phyloP scores from a whole-genome alignment of 2,888 invertebrate genomes.

The Sinelater perroti region DNA sequence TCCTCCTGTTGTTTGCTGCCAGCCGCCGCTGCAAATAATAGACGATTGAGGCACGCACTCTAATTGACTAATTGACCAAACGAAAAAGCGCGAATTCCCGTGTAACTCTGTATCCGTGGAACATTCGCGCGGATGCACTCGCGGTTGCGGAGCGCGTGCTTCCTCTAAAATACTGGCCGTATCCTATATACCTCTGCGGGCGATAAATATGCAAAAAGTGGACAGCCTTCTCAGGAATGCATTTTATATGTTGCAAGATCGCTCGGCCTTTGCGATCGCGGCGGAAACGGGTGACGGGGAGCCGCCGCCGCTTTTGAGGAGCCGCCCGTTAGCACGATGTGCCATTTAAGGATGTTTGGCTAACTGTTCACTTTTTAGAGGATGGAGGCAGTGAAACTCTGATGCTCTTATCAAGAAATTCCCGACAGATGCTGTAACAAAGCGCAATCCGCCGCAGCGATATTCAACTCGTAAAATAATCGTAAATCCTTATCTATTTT shows the following conservation, averaged over 20 bases:
- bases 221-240: constrained; percentile 39
- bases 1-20: no score
- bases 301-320: no score
- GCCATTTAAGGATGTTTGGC: no score
- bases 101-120: constrained; percentile 12
- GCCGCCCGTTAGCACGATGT: no score
- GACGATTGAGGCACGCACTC: neutral
- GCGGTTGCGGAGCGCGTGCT: constrained; percentile 17
- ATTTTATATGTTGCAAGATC: constrained; percentile 25
- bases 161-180: constrained; percentile 23
- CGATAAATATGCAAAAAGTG: constrained; percentile 27
- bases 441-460: constrained; percentile 1
- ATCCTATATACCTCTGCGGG: constrained; percentile 22
- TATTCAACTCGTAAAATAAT: constrained; percentile 10
- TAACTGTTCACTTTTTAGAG: no score
- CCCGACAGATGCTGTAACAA: constrained; percentile 8
- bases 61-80: neutral
- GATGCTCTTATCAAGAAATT: no score
- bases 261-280: constrained; percentile 9
- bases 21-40: no score
- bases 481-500: constrained; percentile 13
- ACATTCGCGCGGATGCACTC: constrained; percentile 8
- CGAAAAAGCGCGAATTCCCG: neutral
- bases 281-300: no score
- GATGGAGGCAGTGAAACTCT: no score